Conservation (phyloP, 2,113 vertebrate species). For the Misgurnus mizolepis region DNA sequence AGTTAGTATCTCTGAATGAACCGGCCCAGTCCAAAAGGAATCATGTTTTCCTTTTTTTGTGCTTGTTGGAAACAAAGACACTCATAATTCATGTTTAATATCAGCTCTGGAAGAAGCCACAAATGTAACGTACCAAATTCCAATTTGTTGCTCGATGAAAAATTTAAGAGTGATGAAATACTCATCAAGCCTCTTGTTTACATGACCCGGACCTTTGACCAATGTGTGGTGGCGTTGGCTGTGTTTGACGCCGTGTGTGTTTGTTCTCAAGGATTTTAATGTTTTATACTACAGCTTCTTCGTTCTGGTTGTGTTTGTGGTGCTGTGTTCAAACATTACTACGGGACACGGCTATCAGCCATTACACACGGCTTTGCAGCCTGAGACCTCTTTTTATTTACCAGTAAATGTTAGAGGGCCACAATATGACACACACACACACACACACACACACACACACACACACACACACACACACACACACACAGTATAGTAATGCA, state of each 20-base stretch:
- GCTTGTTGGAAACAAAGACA: slow-evolving; percentile 55
- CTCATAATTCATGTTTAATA: slow-evolving; percentile 76
- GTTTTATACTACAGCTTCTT: slow-evolving; percentile 41
- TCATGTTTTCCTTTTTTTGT: slow-evolving; percentile 4
- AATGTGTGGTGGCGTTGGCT: slow-evolving; percentile 35
- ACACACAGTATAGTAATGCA: neutral
- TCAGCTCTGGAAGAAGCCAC: slow-evolving; percentile 51
- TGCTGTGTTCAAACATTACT: slow-evolving; percentile 52
- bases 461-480: slow-evolving; percentile 4
- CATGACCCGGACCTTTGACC: slow-evolving; percentile 69
- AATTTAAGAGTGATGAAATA: slow-evolving; percentile 75
- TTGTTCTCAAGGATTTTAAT: slow-evolving; percentile 34
- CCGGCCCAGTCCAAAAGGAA: slow-evolving; percentile 50
- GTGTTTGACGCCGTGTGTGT: slow-evolving; percentile 53
- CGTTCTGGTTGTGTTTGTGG: slow-evolving; percentile 49
- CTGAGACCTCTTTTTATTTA: slow-evolving; percentile 21
- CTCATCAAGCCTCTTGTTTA: slow-evolving; percentile 77
- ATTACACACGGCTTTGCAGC: slow-evolving; percentile 46
- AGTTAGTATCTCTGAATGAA: slow-evolving; percentile 71
- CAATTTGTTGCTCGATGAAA: slow-evolving; percentile 76
- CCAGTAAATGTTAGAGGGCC: slow-evolving; percentile 42
- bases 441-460: slow-evolving; percentile 43
- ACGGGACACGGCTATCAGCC: slow-evolving; percentile 36
- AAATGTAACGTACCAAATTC: slow-evolving; percentile 55
- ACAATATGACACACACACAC: slow-evolving; percentile 14